Percentiles rank a stretch among this genome's conserved stretches.
Evolutionary conservation across 2,888 invertebrate genomes (phyloP).

Genomic region (Cabera pusaria): DNA sequence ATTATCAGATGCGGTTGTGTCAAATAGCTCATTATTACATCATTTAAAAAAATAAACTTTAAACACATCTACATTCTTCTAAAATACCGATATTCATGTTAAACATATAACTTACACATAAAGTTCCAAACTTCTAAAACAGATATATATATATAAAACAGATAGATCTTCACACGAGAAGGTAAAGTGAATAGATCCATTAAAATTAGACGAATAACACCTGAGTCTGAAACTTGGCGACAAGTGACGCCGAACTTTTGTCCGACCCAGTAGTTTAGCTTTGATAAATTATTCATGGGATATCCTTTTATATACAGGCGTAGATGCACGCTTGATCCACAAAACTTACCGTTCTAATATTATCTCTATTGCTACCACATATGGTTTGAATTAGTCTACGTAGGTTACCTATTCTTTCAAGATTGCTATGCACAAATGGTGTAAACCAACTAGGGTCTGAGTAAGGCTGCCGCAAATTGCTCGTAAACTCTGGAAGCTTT

Average conservation of each 20-base stretch:
- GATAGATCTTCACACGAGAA: too few relatives aligned
- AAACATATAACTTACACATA: too few relatives aligned
- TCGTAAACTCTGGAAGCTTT: slow-evolving; percentile 28
- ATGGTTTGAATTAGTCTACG: slow-evolving; percentile 9
- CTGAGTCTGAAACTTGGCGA: slow-evolving; percentile 32
- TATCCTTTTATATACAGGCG: slow-evolving; percentile 22
- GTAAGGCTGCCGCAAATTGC: slow-evolving; percentile 29
- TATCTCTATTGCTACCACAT: not conserved
- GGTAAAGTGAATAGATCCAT: slow-evolving; percentile 36
- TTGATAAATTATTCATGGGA: slow-evolving; percentile 35
- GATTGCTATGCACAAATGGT: slow-evolving; percentile 18
- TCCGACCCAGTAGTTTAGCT: slow-evolving; percentile 32
- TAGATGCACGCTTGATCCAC: slow-evolving; percentile 3
- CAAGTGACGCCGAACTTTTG: slow-evolving; percentile 32
- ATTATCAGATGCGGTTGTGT: too few relatives aligned
- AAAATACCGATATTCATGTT: too few relatives aligned
- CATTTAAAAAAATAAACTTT: too few relatives aligned
- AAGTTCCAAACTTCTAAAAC: too few relatives aligned
- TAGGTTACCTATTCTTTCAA: slow-evolving; percentile 8
- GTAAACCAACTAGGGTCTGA: slow-evolving; percentile 25
- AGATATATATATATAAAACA: too few relatives aligned
- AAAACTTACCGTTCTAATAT: not conserved
- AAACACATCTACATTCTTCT: too few relatives aligned
- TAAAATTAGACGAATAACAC: slow-evolving; percentile 36
- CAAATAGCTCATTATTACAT: too few relatives aligned